Conservation (phyloP, 2,888 invertebrate genomes). For the Callyntrura guangdongensis region DNA sequence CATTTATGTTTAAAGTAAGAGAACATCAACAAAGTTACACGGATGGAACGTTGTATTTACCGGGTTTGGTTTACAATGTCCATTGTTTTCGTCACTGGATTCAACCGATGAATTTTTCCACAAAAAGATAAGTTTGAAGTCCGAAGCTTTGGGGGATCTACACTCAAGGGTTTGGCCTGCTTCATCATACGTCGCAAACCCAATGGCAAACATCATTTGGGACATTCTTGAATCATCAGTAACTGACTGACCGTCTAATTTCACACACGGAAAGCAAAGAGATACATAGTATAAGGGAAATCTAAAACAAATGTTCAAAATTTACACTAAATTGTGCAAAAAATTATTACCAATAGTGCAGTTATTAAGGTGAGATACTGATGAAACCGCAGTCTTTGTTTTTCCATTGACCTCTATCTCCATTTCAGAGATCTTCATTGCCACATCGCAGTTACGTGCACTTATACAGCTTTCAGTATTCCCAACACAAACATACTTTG, state of each 20-base stretch:
- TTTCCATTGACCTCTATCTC: not conserved
- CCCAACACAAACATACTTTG: constrained; percentile 58
- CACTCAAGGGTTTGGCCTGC: constrained; percentile 27
- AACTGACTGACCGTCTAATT: constrained; percentile 48
- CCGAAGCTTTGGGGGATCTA: constrained; percentile 38
- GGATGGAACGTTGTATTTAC: constrained; percentile 20
- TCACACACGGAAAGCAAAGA: not conserved
- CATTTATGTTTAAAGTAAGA: no score
- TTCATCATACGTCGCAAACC: constrained; percentile 62
- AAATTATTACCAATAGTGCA: constrained; percentile 56
- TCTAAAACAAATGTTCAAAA: no score
- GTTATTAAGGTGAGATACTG: constrained; percentile 52
- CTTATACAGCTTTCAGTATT: constrained; percentile 59
- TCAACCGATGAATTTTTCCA: constrained; percentile 64
- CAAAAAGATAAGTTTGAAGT: constrained; percentile 67
- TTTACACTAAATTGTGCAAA: no score
- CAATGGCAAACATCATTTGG: constrained; percentile 60
- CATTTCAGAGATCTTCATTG: constrained; percentile 49
- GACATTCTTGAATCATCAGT: constrained; percentile 28
- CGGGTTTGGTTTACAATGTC: constrained; percentile 1
- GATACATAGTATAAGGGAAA: constrained; percentile 14
- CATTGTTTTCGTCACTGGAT: not conserved
- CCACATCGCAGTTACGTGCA: constrained; percentile 49
- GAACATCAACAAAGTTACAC: no score
- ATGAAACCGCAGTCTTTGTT: not conserved